Conservation (phyloP, 2,113 vertebrate genomes). For the Hassar affinis region DNA sequence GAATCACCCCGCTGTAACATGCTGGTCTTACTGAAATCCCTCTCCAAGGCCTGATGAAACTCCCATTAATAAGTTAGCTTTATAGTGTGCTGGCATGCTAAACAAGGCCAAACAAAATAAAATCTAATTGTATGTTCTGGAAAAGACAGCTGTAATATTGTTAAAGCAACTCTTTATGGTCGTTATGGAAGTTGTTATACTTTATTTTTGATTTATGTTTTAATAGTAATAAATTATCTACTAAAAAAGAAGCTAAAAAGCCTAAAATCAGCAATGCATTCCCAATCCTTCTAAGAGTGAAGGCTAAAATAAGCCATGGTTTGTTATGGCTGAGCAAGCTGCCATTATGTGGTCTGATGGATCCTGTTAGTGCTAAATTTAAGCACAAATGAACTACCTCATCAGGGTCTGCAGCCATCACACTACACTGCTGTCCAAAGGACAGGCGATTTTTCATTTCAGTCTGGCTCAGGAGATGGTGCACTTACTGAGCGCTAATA, state of each 20-base stretch:
- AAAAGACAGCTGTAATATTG: slow-evolving; percentile 46
- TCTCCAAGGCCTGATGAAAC: slow-evolving; percentile 40
- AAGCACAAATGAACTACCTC: slow-evolving; percentile 65
- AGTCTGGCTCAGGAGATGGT: slow-evolving; percentile 18
- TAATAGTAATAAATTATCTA: slow-evolving; percentile 70
- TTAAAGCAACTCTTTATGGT: slow-evolving; percentile 54
- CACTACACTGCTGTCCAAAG: slow-evolving; percentile 52
- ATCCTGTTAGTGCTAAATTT: slow-evolving; percentile 67
- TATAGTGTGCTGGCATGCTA: slow-evolving; percentile 40
- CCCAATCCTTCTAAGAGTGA: slow-evolving; percentile 58
- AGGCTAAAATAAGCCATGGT: slow-evolving; percentile 70
- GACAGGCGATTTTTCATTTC: slow-evolving; percentile 44
- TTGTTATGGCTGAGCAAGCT: slow-evolving; percentile 69
- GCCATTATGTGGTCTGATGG: slow-evolving; percentile 68
- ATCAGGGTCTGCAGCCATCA: slow-evolving; percentile 56
- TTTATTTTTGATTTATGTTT: slow-evolving; percentile 68
- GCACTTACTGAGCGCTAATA: slow-evolving; percentile 24
- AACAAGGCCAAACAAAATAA: slow-evolving; percentile 60
- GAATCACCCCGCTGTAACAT: slow-evolving; percentile 25
- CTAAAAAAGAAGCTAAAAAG: slow-evolving; percentile 22
- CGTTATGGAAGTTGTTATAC: slow-evolving; percentile 64
- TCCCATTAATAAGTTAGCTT: slow-evolving; percentile 43
- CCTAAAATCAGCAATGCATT: slow-evolving; percentile 60
- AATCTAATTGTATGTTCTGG: slow-evolving; percentile 61
- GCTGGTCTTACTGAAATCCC: slow-evolving; percentile 32